A percentile compares a stretch with the other conserved stretches of the same genome.
Conservation (phyloP, 2,888 invertebrate genomes). For the Dione vanillae region DNA sequence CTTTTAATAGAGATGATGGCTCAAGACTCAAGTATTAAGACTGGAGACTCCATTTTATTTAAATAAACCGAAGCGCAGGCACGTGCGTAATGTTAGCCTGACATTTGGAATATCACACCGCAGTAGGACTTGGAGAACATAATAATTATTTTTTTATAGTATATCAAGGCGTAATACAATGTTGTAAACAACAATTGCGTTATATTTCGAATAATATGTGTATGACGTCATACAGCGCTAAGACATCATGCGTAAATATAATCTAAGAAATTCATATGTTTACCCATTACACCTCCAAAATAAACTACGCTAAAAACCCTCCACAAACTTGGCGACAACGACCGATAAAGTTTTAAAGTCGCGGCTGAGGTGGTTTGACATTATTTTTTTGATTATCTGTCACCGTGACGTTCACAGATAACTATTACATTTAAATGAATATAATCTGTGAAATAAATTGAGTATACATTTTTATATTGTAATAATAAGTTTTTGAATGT, state of each 20-base stretch:
- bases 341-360: conserved; percentile 73
- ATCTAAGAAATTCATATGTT: conserved; percentile 3
- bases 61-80: conserved; percentile 62
- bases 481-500: conserved; percentile 13
- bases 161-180: conserved; percentile 2
- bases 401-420: conserved; percentile 58
- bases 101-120: conserved; percentile 55
- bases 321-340: conserved; percentile 67
- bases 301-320: conserved; percentile 48
- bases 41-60: conserved; percentile 66
- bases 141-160: conserved; percentile 12
- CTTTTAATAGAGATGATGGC: conserved; percentile 78
- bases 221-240: neutral
- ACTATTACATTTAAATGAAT: conserved; percentile 52
- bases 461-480: conserved; percentile 15
- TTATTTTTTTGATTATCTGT: conserved; percentile 59
- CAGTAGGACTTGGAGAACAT: conserved; percentile 12
- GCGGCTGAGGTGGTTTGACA: conserved; percentile 53
- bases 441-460: conserved; percentile 38
- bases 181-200: neutral
- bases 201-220: neutral
- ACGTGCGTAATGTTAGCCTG: conserved; percentile 66
- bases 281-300: conserved; percentile 10
- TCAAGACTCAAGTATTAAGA: conserved; percentile 62
- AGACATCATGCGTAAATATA: neutral